Evolutionary conservation across 2,888 invertebrate genomes (phyloP).

Genomic region (Nineta flava): DNA sequence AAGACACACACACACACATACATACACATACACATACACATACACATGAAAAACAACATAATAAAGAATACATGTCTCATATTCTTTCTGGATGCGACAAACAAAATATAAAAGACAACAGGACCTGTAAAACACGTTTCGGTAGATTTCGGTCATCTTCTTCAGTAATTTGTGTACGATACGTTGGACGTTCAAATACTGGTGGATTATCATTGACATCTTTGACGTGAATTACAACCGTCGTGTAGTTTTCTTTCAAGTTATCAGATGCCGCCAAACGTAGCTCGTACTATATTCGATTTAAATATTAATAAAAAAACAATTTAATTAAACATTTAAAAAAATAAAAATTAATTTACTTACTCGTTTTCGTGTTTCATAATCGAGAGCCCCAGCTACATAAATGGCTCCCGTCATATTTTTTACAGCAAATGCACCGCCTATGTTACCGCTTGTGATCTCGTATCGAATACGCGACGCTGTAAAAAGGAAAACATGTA

Average conservation of each 20-base stretch:
- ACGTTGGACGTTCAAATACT: constrained; percentile 86
- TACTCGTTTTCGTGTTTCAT: constrained; percentile 90
- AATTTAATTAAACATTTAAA: neutral
- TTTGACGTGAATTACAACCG: constrained; percentile 91
- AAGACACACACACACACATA: constrained; percentile 1
- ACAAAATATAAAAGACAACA: neutral
- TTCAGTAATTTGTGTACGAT: constrained; percentile 89
- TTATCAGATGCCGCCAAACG: constrained; percentile 91
- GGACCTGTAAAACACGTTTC: constrained; percentile 77
- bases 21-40: neutral
- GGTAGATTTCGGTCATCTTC: constrained; percentile 90
- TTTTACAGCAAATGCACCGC: constrained; percentile 94
- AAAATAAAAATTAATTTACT: constrained; percentile 28
- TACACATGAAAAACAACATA: neutral
- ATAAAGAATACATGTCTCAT: neutral
- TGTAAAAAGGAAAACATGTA: constrained; percentile 30
- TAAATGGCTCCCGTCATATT: constrained; percentile 98
- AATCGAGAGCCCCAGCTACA: constrained; percentile 92
- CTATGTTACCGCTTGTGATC: constrained; percentile 98
- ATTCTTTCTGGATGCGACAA: no score
- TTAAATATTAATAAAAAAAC: no score
- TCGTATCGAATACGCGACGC: constrained; percentile 98
- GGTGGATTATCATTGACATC: constrained; percentile 98
- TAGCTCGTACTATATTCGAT: constrained; percentile 62
- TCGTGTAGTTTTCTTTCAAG: constrained; percentile 92